phyloP scores from a whole-genome alignment of 2,797 vertebrate genomes.

The Melopsittacus undulatus region DNA sequence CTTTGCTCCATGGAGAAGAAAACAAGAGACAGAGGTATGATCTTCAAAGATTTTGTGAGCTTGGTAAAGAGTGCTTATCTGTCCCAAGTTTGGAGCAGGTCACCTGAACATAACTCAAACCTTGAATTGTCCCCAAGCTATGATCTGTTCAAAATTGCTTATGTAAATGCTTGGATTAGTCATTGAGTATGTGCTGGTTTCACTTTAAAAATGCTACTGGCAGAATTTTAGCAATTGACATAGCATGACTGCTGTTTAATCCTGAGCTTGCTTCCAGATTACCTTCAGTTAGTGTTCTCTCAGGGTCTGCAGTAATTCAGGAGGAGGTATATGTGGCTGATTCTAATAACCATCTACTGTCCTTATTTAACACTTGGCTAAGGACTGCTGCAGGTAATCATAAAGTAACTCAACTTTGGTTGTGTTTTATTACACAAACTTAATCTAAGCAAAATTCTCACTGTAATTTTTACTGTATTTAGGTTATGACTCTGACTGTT shows the following conservation, averaged over 20 bases:
- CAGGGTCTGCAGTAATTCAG: not conserved
- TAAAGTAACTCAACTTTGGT: not conserved
- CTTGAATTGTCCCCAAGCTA: not conserved
- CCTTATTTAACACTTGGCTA: not conserved
- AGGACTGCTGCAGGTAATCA: not conserved
- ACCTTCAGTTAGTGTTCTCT: not conserved
- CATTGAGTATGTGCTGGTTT: not conserved
- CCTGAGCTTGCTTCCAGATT: not conserved
- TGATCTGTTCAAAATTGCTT: not conserved
- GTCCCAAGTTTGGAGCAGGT: not conserved
- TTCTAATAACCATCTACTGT: not conserved
- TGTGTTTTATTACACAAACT: not conserved
- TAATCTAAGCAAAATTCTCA: not conserved
- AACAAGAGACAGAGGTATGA: constrained; percentile 77
- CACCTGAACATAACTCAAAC: not conserved
- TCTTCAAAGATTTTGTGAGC: not conserved
- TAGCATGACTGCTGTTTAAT: not conserved
- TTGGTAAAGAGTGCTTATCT: not conserved
- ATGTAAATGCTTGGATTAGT: not conserved
- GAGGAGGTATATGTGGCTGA: not conserved
- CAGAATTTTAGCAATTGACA: not conserved
- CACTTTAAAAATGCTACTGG: not conserved
- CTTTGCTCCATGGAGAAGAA: constrained; percentile 90
- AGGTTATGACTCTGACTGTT: not conserved
- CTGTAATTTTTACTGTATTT: not conserved